Percentiles rank a stretch among this genome's conserved stretches.
Evolutionary conservation across 2,797 vertebrate species (phyloP).

Genomic region (Neoniphon sammara): DNA sequence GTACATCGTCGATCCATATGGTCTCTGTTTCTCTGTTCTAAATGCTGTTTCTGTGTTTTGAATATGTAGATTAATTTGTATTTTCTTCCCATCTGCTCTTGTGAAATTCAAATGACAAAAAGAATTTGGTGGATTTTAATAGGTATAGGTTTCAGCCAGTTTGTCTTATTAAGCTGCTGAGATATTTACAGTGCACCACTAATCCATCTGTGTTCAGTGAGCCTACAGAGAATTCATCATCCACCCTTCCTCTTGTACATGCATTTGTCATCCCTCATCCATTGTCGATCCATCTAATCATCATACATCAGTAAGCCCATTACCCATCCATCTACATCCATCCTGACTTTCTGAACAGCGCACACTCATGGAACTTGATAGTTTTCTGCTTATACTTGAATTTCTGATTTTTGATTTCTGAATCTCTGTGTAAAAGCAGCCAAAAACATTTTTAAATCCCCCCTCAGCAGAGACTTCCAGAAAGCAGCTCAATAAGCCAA

Average conservation of each 20-base stretch:
- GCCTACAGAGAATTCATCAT: constrained; percentile 13
- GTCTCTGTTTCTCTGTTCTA: neutral
- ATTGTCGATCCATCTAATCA: neutral
- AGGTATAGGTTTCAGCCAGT: constrained; percentile 10
- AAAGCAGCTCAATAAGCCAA: neutral
- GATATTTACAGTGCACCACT: constrained; percentile 8
- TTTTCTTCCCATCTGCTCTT: constrained; percentile 24
- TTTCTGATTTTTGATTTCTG: too few species aligned
- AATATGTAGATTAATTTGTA: neutral
- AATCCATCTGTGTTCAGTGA: constrained; percentile 32
- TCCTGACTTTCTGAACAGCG: neutral
- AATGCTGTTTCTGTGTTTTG: neutral
- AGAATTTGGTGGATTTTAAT: neutral
- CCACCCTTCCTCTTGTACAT: neutral
- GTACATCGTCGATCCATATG: too few species aligned
- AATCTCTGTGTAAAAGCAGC: too few species aligned
- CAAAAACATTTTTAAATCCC: too few species aligned
- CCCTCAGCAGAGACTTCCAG: neutral
- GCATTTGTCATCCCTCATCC: neutral
- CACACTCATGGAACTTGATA: neutral
- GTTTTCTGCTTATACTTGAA: neutral
- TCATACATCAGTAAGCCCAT: neutral
- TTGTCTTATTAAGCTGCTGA: neutral
- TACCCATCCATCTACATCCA: neutral
- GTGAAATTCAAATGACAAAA: neutral